Evolutionary conservation across 2,888 invertebrate species (phyloP).

Genomic region (Philaethria dido): DNA sequence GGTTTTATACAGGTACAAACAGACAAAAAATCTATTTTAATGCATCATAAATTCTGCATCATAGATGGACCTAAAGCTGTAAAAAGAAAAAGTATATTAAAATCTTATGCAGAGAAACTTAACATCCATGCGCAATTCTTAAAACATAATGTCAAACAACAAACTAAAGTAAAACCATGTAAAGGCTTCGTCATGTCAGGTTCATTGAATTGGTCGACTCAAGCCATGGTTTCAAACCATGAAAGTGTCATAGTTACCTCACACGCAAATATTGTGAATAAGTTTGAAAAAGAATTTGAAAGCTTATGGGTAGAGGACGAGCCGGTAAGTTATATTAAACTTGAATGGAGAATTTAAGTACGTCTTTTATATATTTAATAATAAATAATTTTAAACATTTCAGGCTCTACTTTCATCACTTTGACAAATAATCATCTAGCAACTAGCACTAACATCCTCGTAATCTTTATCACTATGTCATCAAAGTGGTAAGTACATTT

Average conservation of each 20-base stretch:
- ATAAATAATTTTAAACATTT: slow-evolving; percentile 45
- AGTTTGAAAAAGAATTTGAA: slow-evolving; percentile 85
- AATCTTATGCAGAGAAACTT: slow-evolving; percentile 71
- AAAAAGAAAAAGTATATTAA: slow-evolving; percentile 67
- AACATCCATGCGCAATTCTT: slow-evolving; percentile 66
- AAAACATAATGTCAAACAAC: slow-evolving; percentile 52
- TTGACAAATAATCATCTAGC: slow-evolving; percentile 39
- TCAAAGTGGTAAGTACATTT: slow-evolving; percentile 11
- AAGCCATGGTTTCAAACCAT: slow-evolving; percentile 88
- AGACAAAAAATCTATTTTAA: slow-evolving; percentile 81
- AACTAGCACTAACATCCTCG: slow-evolving; percentile 15
- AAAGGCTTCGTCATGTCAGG: slow-evolving; percentile 86
- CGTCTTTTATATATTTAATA: slow-evolving; percentile 4
- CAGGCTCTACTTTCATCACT: slow-evolving; percentile 55
- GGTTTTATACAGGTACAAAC: slow-evolving; percentile 80
- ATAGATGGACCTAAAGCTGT: slow-evolving; percentile 84
- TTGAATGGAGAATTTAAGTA: not conserved
- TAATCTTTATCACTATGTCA: slow-evolving; percentile 4
- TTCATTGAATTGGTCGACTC: slow-evolving; percentile 90
- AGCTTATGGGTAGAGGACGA: slow-evolving; percentile 84
- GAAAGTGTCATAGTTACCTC: slow-evolving; percentile 88
- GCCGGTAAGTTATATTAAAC: slow-evolving; percentile 61
- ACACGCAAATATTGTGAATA: slow-evolving; percentile 76
- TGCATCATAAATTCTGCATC: slow-evolving; percentile 93
- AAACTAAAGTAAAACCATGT: slow-evolving; percentile 55